Conservation (phyloP, 1,140 invertebrate genomes). For the Adelges cooleyi region DNA sequence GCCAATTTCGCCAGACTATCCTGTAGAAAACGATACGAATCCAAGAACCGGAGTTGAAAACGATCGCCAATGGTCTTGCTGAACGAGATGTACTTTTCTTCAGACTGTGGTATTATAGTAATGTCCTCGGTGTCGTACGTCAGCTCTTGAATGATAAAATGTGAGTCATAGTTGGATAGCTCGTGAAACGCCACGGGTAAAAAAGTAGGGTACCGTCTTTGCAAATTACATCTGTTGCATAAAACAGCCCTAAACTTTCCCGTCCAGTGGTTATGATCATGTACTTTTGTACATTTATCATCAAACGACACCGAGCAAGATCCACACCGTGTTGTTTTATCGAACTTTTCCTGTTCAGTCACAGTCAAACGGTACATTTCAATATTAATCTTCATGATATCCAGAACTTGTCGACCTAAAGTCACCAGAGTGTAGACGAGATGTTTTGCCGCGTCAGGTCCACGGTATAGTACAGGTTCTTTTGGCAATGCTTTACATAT, state of each 20-base stretch:
- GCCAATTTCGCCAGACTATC: not conserved
- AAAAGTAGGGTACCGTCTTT: not conserved
- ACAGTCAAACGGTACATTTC: too few relatives aligned
- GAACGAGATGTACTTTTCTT: not conserved
- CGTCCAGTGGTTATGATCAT: not conserved
- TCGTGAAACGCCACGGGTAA: not conserved
- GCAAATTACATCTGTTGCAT: not conserved
- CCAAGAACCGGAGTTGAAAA: slow-evolving; percentile 30
- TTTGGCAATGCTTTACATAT: too few relatives aligned
- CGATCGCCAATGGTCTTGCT: not conserved
- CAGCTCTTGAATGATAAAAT: not conserved
- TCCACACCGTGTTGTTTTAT: too few relatives aligned
- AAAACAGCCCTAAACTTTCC: not conserved
- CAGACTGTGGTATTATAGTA: not conserved
- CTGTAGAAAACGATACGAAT: slow-evolving; percentile 32
- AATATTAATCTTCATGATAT: too few relatives aligned
- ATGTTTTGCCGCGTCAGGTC: too few relatives aligned
- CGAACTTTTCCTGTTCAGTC: too few relatives aligned
- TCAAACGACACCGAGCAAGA: too few relatives aligned
- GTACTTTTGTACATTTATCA: not conserved
- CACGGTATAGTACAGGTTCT: too few relatives aligned
- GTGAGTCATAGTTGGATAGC: not conserved
- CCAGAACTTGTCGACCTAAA: too few relatives aligned
- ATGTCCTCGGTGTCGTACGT: not conserved
- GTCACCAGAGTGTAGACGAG: too few relatives aligned